Conservation (phyloP, 2,888 invertebrate genomes). For the Cybosia mesomella region DNA sequence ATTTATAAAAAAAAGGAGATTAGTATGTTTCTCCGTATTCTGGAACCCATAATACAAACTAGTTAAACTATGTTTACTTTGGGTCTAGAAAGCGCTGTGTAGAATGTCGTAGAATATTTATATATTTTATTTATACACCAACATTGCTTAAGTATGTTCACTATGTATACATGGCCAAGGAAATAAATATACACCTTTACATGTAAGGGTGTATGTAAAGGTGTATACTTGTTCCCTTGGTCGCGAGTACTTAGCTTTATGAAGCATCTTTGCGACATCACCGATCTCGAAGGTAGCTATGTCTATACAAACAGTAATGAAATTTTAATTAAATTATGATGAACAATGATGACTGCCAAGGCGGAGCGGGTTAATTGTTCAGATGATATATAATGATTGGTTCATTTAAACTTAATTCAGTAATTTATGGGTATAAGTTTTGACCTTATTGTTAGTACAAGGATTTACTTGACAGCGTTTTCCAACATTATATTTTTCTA, state of each 20-base stretch:
- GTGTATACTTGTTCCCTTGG: no score
- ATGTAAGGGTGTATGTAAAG: no score
- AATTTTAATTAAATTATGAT: conserved; percentile 7
- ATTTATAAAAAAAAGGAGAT: no score
- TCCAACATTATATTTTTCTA: not conserved
- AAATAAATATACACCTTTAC: no score
- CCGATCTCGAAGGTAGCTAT: not conserved
- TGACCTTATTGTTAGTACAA: not conserved
- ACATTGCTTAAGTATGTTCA: no score
- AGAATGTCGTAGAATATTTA: no score
- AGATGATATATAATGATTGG: conserved; percentile 7
- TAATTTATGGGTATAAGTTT: conserved; percentile 4
- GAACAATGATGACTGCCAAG: not conserved
- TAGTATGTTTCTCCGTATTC: no score
- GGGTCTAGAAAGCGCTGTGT: no score
- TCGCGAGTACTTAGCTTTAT: not conserved
- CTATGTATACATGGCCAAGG: no score
- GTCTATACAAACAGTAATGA: not conserved
- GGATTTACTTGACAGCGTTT: not conserved
- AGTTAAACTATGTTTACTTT: no score
- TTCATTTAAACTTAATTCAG: conserved; percentile 11
- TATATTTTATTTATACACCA: no score
- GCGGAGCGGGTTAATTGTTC: not conserved
- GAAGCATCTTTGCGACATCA: not conserved
- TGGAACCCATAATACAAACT: no score